phyloP scores from a whole-genome alignment of 1,140 invertebrate species.

The Manduca sexta region DNA sequence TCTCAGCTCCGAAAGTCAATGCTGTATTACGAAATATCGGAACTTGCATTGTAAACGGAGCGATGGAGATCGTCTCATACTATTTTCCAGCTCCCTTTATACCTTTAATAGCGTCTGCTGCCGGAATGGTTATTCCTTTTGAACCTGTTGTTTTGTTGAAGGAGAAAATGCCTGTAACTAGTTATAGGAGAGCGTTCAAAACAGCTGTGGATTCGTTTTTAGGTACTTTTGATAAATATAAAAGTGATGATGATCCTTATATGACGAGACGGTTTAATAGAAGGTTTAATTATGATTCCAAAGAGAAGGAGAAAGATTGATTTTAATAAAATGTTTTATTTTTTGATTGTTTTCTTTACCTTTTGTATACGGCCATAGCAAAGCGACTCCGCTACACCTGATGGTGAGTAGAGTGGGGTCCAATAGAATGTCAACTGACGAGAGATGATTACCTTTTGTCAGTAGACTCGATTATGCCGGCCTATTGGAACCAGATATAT shows the following conservation, averaged over 20 bases:
- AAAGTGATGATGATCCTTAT: slow-evolving; percentile 50
- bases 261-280: slow-evolving; percentile 58
- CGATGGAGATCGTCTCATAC: slow-evolving; percentile 52
- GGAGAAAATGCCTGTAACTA: slow-evolving; percentile 51
- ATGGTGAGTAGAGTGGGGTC: no score
- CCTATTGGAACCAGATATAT: no score
- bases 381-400: no score
- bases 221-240: slow-evolving; percentile 51
- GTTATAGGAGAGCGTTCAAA: slow-evolving; percentile 51
- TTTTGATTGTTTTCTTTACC: neutral
- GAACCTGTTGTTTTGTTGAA: slow-evolving; percentile 51
- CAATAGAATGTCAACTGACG: no score
- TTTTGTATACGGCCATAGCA: neutral
- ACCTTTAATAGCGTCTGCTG: slow-evolving; percentile 52
- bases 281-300: slow-evolving; percentile 29
- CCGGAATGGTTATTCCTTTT: slow-evolving; percentile 56
- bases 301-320: slow-evolving; percentile 3
- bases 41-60: slow-evolving; percentile 55
- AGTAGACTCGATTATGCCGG: no score
- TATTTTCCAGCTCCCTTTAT: slow-evolving; percentile 56
- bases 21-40: slow-evolving; percentile 47
- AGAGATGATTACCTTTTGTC: no score
- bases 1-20: slow-evolving; percentile 37
- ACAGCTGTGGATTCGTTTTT: slow-evolving; percentile 49
- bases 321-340: neutral